Percentiles rank a stretch among this genome's conserved stretches.
Evolutionary conservation across 2,888 invertebrate genomes (phyloP).

Genomic region (Theretra japonica): DNA sequence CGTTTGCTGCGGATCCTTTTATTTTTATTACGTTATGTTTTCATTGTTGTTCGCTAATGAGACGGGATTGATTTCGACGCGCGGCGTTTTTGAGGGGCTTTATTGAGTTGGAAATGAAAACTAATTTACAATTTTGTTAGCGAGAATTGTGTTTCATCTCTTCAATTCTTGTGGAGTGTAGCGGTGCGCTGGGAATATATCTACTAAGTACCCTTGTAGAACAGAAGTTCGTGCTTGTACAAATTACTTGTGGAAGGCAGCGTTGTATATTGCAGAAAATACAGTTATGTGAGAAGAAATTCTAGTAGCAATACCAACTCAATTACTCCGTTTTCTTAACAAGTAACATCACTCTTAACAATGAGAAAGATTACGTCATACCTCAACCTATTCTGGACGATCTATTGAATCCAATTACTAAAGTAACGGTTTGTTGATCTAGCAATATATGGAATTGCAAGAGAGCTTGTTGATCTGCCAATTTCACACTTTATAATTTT

Average conservation of each 20-base stretch:
- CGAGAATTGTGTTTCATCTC: not conserved
- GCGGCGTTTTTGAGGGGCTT: not conserved
- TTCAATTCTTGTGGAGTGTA: not conserved
- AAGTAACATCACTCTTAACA: not conserved
- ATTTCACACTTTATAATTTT: no score
- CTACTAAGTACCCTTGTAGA: not conserved
- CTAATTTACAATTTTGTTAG: conserved; percentile 16
- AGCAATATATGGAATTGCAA: no score
- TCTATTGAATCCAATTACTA: no score
- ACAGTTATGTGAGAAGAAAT: not conserved
- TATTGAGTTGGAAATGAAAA: not conserved
- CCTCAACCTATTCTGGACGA: no score
- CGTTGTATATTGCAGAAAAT: not conserved
- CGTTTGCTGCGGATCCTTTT: conserved; percentile 4
- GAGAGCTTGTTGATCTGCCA: no score
- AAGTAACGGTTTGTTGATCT: no score
- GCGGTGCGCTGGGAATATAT: not conserved
- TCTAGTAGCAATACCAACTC: not conserved
- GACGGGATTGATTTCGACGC: conserved; percentile 8
- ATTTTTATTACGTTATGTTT: conserved; percentile 24
- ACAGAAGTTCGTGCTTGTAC: not conserved
- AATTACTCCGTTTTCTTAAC: not conserved
- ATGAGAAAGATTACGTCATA: no score
- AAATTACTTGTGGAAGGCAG: not conserved
- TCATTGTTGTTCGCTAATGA: conserved; percentile 16